Percentiles rank a stretch among this genome's conserved stretches.
Evolutionary conservation across 2,888 invertebrate genomes (phyloP).

Genomic region (Plebejus argus): DNA sequence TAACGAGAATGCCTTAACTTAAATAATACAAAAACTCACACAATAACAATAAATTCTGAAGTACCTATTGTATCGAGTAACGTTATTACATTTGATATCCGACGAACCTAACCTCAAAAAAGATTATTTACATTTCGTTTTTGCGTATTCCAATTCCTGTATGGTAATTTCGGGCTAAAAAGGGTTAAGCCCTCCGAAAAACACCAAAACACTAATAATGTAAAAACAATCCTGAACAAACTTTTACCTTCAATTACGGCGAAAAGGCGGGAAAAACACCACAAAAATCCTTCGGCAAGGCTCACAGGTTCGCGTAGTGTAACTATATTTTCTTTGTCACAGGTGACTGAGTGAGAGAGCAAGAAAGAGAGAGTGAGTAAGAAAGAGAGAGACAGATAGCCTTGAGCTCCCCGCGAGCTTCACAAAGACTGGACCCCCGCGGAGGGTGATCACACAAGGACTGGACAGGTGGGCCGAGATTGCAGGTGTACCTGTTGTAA

Average conservation of each 20-base stretch:
- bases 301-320: too few relatives aligned
- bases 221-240: constrained; percentile 30
- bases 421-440: constrained; percentile 35
- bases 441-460: constrained; percentile 32
- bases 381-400: constrained; percentile 18
- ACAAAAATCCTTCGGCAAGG: constrained; percentile 58
- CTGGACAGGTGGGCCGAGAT: constrained; percentile 44
- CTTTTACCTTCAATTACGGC: constrained; percentile 34
- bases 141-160: not conserved
- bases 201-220: constrained; percentile 30
- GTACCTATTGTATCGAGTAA: not conserved
- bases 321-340: too few relatives aligned
- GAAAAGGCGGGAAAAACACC: constrained; percentile 36
- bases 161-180: constrained; percentile 2
- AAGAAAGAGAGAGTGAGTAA: constrained; percentile 38
- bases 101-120: not conserved
- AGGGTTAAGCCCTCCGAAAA: constrained; percentile 22
- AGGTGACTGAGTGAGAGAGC: constrained; percentile 58
- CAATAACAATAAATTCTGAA: not conserved
- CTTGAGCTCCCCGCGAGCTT: constrained; percentile 45
- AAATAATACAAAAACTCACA: not conserved
- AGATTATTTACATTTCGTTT: not conserved
- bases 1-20: not conserved
- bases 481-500: constrained; percentile 68
- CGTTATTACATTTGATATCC: not conserved